These are phyloP conservation scores for Papilio aristodemus DNA, from an alignment of 1,140 invertebrate genomes.

Conservation along the genomic window DNA sequence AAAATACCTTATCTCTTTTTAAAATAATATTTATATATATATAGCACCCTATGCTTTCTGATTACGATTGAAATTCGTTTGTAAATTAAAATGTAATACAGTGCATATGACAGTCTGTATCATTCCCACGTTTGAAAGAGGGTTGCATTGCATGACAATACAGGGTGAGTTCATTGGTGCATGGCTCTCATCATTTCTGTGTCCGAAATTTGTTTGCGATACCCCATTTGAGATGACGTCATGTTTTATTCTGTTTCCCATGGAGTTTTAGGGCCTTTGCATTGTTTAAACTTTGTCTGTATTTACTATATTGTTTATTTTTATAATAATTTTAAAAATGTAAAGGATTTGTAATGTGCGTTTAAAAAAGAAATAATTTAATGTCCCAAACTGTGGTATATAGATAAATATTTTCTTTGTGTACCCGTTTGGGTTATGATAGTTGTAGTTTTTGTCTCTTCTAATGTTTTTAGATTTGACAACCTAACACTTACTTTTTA, in stretches of 20 bases:
- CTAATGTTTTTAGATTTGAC: no score
- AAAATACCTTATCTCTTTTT: conserved; percentile 38
- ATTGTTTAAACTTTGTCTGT: no score
- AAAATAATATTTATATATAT: conserved; percentile 33
- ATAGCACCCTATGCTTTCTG: not conserved
- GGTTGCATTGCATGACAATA: conserved; percentile 57
- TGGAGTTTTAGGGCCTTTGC: conserved; percentile 43
- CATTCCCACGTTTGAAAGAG: conserved; percentile 66
- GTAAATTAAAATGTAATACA: not conserved
- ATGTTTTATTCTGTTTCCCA: conserved; percentile 55
- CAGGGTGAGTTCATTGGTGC: conserved; percentile 47
- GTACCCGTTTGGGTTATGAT: no score
- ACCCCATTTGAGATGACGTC: conserved; percentile 47
- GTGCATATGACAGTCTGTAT: not conserved
- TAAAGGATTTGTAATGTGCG: no score
- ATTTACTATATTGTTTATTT: no score
- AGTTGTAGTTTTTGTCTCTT: no score
- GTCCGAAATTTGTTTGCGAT: conserved; percentile 55
- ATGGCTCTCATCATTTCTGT: conserved; percentile 48
- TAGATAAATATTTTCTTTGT: no score
- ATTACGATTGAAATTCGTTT: conserved; percentile 1
- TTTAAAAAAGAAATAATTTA: no score
- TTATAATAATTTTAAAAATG: no score
- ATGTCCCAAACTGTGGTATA: no score
- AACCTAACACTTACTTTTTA: no score